Evolutionary conservation across 1,140 invertebrate genomes (phyloP), one percentile per base, ranked within the genome.

Genomic region (Hermetia illucens): DNA sequence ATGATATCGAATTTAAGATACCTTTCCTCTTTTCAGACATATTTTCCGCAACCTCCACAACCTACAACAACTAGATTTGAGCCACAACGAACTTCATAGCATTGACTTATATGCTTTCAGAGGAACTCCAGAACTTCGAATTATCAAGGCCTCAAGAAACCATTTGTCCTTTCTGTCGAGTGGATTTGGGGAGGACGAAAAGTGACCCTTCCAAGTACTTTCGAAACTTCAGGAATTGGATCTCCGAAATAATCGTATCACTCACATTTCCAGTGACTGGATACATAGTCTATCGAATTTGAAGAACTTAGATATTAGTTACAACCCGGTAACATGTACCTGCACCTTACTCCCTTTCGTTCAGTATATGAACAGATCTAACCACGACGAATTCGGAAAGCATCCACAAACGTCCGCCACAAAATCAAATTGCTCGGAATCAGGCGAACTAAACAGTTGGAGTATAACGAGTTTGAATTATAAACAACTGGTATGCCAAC

Each of bases 161-260:
- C n/a, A n/a, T n/a, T n/a, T n/a, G n/a, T n/a, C n/a, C n/a, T n/a
- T n/a, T n/a, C n/a, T n/a, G n/a, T n/a, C n/a, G n/a, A n/a, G n/a
- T n/a, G n/a, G n/a, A n/a, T n/a, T n/a, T n/a, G n/a, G n/a, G n/a
- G n/a, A n/a, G n/a, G n/a, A n/a, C n/a, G n/a, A n/a, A n/a, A n/a
- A n/a, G n/a, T 21, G 35, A 5, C 71, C 72, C 0, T 75, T 79
- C 36, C 46, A 58, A 12, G 37, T 55, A 9, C 65, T 69, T 4
- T 42, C 44, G 2, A 55, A 62, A n/a, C 55, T 82, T 15, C 58
- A 64, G 41, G 53, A 66, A 36, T 57, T 79, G 4, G 66, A 77
- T 47, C 52, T 80, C 30, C 66, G 66, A 12, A 67, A 73, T 42
- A 80, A 80, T 47, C 64, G 64, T 27, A 69, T 79, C n/a, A 59